A percentile compares a stretch with the other conserved stretches of the same genome.
These are phyloP conservation scores for Eupeodes latifasciatus DNA, from an alignment of 2,888 invertebrate species.

Conservation along the genomic window DNA sequence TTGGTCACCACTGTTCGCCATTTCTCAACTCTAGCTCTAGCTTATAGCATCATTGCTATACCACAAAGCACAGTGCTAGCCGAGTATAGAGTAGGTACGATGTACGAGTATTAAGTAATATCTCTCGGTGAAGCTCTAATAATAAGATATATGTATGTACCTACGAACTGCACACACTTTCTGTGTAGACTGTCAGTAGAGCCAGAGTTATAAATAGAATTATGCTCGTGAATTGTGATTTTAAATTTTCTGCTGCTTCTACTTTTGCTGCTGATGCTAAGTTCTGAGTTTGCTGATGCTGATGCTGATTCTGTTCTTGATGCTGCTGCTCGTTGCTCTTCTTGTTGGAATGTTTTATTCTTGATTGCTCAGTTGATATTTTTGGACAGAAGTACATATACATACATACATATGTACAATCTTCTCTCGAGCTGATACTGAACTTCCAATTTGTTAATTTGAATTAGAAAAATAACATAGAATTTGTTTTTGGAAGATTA, in stretches of 20 bases:
- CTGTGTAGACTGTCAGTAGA: conserved; percentile 35
- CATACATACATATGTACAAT: not conserved
- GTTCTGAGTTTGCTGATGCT: no score
- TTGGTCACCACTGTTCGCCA: conserved; percentile 48
- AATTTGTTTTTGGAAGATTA: conserved; percentile 41
- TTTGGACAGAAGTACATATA: conserved; percentile 49
- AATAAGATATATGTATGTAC: conserved; percentile 30
- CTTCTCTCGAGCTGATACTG: conserved; percentile 2
- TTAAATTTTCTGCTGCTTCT: conserved; percentile 22
- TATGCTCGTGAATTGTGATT: conserved; percentile 51
- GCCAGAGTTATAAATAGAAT: conserved; percentile 67
- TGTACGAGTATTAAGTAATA: conserved; percentile 29
- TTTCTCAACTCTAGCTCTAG: conserved; percentile 28
- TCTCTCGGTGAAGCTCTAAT: conserved; percentile 48
- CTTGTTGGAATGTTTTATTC: conserved; percentile 45
- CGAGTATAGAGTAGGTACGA: not conserved
- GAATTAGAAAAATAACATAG: conserved; percentile 2
- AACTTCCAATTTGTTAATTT: conserved; percentile 8
- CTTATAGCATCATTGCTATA: conserved; percentile 30
- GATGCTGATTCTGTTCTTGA: not conserved
- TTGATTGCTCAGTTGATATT: conserved; percentile 57
- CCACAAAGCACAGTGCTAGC: conserved; percentile 16
- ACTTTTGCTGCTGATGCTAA: conserved; percentile 9
- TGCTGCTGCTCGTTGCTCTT: conserved; percentile 11
- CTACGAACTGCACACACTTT: conserved; percentile 28